Evolutionary conservation across 92 coral and sea anemone species (phyloP), one percentile per base, ranked within the genome.

Genomic region (Metridium senile): DNA sequence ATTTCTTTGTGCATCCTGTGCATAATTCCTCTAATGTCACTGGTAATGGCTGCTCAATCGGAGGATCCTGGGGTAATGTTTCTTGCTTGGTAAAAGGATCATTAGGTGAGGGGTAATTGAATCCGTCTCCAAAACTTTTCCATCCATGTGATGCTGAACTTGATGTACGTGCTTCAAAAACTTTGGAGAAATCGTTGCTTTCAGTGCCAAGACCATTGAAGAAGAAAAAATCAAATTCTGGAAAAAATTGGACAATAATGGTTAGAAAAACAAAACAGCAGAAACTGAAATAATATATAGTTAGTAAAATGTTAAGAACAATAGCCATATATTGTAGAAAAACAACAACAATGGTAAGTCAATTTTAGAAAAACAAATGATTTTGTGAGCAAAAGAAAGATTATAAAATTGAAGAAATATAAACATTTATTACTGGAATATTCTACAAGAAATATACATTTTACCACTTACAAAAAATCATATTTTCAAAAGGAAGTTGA

Each of bases 21-120:
- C 70, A 82, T 33, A 96, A 80, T 74, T 96, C 99, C 58, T 96
- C 99, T 8, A 96, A 86, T n/a, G 90, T 58, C 11, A 96, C 88
- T 30, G 82, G 89, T 20, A 96, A 84, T 26, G 84, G 80, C 30
- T 49, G 86, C 71, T 93, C 97, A 46, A 96, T 86, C 1, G 93
- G 77, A 26, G 97, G 93, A 71, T 96, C 99, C 67, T 89, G 93
- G 6, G 45, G 75, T 9, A 84, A 56, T 30, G 86, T 49, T 0
- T 87, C 84, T 68, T 86, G 85, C 56, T 88, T 85, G 1, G 51
- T 73, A 58, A 77, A 87, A 27, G 93, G 88, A 29, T 86, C 87
- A 11, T 85, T 82, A 25, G 82, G 72, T 4, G 90, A 84, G 3
- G 81, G 70, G 46, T 89, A 91, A 51, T 77, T 78, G 80, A 89